Evolutionary conservation across 2,113 vertebrate genomes (phyloP), one percentile per base, ranked within the genome.

Genomic region (Thymallus thymallus): DNA sequence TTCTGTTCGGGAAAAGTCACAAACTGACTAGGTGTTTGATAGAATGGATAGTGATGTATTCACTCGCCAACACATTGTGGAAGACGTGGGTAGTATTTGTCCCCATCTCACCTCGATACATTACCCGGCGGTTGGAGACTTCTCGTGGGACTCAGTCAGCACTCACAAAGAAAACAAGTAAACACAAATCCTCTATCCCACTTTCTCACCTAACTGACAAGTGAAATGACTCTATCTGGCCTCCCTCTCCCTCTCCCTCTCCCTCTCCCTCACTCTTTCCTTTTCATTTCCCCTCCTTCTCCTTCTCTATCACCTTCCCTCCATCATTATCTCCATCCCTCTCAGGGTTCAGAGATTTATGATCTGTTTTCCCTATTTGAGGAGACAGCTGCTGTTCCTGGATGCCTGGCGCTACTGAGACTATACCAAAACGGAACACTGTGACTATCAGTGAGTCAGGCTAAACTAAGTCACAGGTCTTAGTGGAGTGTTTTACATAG

Each of bases 311-410:
- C 41, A 18, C n/a, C 22, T 16, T 22, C 30, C 70, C 26, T 46
- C n/a, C 4, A 18, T 20, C 61, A 82, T 10, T 41, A 41, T 41
- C 35, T 2, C 35, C 35, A 74, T 73, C 68, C 74, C 74, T 74
- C 80, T 77, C 69, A 41, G 45, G 72, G 58, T 72, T 70, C 16
- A 10, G 32, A 75, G 79, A 85, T 92, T 90, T 89, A 90, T 62
- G 80, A 87, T 70, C 82, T 82, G 78, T 80, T 88, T 35, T 83
- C 79, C 72, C 86, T 80, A 74, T 84, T 84, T 79, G 63, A 84
- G 85, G 71, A 51, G 69, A 85, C 88, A 88, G 88, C 88, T 90
- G 86, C 68, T 84, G 18, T n/a, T 60, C 56, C 76, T 35, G 24
- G 70, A 81, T 78, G 76, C 76, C 77, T 76, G 58, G 35, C 35